Percentiles rank a stretch among this genome's conserved stretches.
Evolutionary conservation across 2,888 invertebrate species (phyloP).

Genomic region (Zygaena filipendulae): DNA sequence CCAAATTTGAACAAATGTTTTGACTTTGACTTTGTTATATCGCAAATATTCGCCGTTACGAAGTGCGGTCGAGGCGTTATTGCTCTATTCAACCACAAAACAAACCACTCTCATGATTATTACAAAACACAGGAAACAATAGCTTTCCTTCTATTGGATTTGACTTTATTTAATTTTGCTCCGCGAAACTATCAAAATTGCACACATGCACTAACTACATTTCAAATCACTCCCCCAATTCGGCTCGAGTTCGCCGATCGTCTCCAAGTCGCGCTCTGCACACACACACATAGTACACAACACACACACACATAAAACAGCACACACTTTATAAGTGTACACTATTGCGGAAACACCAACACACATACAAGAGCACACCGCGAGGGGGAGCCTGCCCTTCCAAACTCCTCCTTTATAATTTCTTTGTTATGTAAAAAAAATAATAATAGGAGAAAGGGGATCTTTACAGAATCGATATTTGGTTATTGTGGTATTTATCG

Average conservation of each 20-base stretch:
- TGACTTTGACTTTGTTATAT: too few relatives aligned
- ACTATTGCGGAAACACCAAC: constrained; percentile 21
- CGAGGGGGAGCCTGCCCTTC: constrained; percentile 49
- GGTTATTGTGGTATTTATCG: constrained; percentile 44
- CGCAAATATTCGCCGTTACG: too few relatives aligned
- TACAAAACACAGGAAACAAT: too few relatives aligned
- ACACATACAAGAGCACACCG: constrained; percentile 25
- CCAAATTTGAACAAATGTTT: too few relatives aligned
- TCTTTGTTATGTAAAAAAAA: constrained; percentile 68
- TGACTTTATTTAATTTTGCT: too few relatives aligned
- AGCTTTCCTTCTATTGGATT: too few relatives aligned
- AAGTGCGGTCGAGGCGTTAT: too few relatives aligned
- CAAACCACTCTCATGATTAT: too few relatives aligned
- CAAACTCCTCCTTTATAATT: constrained; percentile 65
- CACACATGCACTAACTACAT: constrained; percentile 17
- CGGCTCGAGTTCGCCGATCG: constrained; percentile 52
- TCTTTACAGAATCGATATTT: constrained; percentile 57
- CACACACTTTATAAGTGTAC: too few relatives aligned
- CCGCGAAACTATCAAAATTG: constrained; percentile 28
- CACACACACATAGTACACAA: constrained; percentile 22
- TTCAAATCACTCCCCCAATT: constrained; percentile 60
- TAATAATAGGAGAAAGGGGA: constrained; percentile 63
- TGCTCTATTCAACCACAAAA: too few relatives aligned
- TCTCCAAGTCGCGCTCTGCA: constrained; percentile 52
- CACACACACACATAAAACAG: too few relatives aligned